Conservation (phyloP, 2,113 vertebrate genomes). For the Phasianus colchicus region DNA sequence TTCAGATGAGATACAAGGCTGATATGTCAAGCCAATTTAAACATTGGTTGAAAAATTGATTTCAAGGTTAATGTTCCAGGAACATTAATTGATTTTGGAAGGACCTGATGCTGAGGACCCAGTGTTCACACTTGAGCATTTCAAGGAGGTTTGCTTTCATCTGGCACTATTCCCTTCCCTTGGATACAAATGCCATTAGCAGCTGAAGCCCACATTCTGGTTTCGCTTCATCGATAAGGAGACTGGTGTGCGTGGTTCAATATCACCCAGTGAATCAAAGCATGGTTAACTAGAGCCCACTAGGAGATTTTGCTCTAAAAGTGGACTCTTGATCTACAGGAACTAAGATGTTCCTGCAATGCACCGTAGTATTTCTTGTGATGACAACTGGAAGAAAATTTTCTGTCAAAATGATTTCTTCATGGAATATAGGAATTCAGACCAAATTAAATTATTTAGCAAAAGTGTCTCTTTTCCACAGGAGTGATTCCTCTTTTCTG, state of each 20-base stretch:
- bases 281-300: neutral
- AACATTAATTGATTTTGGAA: neutral
- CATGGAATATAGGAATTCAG: neutral
- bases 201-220: neutral
- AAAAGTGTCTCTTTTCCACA: neutral
- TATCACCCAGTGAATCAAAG: neutral
- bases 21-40: neutral
- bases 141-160: neutral
- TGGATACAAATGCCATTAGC: neutral
- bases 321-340: neutral
- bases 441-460: neutral
- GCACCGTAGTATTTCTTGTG: neutral
- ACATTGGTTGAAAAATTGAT: neutral
- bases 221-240: neutral
- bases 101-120: neutral
- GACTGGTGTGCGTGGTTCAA: neutral
- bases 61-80: neutral
- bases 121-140: neutral
- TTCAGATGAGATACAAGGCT: neutral
- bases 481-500: neutral
- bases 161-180: neutral
- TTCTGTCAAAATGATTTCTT: neutral
- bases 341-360: neutral
- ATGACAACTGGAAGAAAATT: neutral
- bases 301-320: neutral